These are phyloP conservation scores for Xylocopa sonorina DNA, from an alignment of 1,140 invertebrate genomes.

Conservation along the genomic window DNA sequence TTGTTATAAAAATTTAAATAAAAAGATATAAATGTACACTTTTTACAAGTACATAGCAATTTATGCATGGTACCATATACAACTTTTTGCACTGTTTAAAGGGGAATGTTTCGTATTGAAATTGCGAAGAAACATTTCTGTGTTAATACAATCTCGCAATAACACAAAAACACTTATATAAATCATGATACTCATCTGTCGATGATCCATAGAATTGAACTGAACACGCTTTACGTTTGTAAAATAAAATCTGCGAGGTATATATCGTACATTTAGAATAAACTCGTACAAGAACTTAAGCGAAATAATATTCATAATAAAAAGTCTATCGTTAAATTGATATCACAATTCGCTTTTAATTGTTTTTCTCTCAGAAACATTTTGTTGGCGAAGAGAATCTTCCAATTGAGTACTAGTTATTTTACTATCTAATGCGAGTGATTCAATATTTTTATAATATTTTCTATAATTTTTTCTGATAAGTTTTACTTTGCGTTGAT, in stretches of 20 bases:
- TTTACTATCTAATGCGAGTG: slow-evolving; percentile 42
- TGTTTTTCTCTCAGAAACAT: slow-evolving; percentile 37
- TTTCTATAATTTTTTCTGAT: slow-evolving; percentile 68
- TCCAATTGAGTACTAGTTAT: slow-evolving; percentile 14
- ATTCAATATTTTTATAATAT: slow-evolving; percentile 64
- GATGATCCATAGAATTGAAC: not conserved
- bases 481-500: slow-evolving; percentile 62
- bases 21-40: not conserved
- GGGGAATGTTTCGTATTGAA: slow-evolving; percentile 24
- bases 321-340: slow-evolving; percentile 37
- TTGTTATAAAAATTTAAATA: slow-evolving; percentile 25
- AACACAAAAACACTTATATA: slow-evolving; percentile 5
- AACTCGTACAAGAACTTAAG: slow-evolving; percentile 22
- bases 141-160: not conserved
- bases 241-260: slow-evolving; percentile 45
- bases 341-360: slow-evolving; percentile 75
- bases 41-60: slow-evolving; percentile 23
- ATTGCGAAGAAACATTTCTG: not conserved
- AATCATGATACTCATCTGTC: not conserved
- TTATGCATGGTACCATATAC: not conserved
- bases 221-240: slow-evolving; percentile 14
- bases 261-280: slow-evolving; percentile 37
- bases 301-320: slow-evolving; percentile 13
- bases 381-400: not conserved
- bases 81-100: slow-evolving; percentile 12